Evolutionary conservation across 2,797 vertebrate species (phyloP).

Genomic region (Hybognathus amarus): DNA sequence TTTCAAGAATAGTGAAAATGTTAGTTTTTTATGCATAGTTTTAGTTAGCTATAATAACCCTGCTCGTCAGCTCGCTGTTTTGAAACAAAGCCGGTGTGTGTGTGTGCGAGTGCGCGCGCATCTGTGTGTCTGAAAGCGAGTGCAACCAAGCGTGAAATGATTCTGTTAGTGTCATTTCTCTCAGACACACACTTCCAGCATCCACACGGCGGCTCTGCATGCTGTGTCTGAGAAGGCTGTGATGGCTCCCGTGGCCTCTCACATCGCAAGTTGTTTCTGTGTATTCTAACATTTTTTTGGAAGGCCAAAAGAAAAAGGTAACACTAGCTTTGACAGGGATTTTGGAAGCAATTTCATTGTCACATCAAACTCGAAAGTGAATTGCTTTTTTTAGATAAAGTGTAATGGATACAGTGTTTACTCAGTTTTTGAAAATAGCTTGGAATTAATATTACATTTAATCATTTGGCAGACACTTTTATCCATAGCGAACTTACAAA

Average conservation of each 20-base stretch:
- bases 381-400: not conserved
- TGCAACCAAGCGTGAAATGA: constrained; percentile 90
- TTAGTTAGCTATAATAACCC: not conserved
- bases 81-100: constrained; percentile 2
- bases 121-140: constrained; percentile 79
- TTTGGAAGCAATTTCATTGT: not conserved
- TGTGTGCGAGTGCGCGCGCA: not conserved
- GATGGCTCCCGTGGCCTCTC: constrained; percentile 27
- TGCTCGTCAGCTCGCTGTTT: not conserved
- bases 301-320: constrained; percentile 4
- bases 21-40: no score
- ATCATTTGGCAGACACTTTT: not conserved
- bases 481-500: not conserved
- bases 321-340: constrained; percentile 2
- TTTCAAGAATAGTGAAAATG: no score
- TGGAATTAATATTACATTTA: not conserved
- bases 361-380: not conserved
- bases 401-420: not conserved
- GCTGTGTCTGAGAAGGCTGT: constrained; percentile 36
- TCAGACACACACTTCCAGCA: constrained; percentile 71
- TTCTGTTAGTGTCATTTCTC: constrained; percentile 96
- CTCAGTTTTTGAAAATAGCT: not conserved
- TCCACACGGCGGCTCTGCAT: constrained; percentile 5
- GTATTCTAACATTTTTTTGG: constrained; percentile 20
- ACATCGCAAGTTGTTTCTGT: constrained; percentile 21